Base-by-base conservation (phyloP, 2,888 invertebrate species). In the Netelia fuscicornis region DNA sequence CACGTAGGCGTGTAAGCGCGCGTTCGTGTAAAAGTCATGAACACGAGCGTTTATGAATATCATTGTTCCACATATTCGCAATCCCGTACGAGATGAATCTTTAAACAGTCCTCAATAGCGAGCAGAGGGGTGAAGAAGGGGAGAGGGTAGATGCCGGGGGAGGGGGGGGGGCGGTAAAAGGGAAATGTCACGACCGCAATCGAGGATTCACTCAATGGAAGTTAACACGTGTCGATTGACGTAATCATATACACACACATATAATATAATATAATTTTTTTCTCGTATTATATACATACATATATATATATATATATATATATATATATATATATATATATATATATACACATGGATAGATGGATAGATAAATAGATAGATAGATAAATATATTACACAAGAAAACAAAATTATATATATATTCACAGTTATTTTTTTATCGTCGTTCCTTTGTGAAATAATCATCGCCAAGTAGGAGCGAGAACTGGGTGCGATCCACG, bases 31-130 rank as follows among this genome's bases (percentile, higher is more conserved):
- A 62, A 62, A 79, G 79, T 79, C 64, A 74, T 54, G 62, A 20
- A 42, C 65, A 42, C 78, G 62, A 23, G 20, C 71, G 23, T 58
- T 72, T 67, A 48, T 80, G 80, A 74, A 80, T 72, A 80, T 72
- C 65, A 72, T 72, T 74, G 80, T 80, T 72, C 37, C 80, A 72
- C 37, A 72, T 65, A 71, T 60, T 68, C 48, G 68, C 67, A 5
- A 78, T 74, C 9, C 52, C 37, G 68, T 52, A 60, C 10, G 54
- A n/a, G 58, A 58, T 67, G 58, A 67, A 56, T 58, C 54, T 42
- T 13, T 25, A 13, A 5, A n/a, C 30, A 62, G 62, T 48, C 5
- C 10, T 48, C 13, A 52, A 25, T 25, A 25, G 52, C 23, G 25
- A 68, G 25, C 6, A 67, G 48, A 9, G 9, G 11, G 8, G 13